These are phyloP conservation scores for Diorhabda elongata DNA, from an alignment of 1,140 invertebrate genomes.

Conservation along the genomic window DNA sequence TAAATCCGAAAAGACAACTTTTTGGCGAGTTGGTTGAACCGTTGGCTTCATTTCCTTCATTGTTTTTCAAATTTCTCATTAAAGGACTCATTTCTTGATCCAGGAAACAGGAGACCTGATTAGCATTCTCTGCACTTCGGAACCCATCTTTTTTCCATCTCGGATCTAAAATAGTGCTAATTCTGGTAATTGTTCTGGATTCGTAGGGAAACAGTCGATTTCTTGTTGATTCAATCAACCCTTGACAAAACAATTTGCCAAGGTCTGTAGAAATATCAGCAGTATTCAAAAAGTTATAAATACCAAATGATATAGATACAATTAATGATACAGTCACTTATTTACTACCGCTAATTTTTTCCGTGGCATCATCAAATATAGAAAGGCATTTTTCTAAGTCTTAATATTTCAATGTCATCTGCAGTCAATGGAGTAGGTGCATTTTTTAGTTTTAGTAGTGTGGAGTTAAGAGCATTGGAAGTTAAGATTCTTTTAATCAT, in stretches of 20 bases:
- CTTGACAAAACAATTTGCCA: constrained; percentile 13
- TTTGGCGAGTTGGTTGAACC: too few species aligned
- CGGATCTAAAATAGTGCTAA: constrained; percentile 21
- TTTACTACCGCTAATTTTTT: constrained; percentile 17
- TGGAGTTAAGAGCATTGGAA: constrained; percentile 15
- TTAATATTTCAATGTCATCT: constrained; percentile 18
- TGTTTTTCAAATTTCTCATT: too few species aligned
- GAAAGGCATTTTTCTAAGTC: constrained; percentile 11
- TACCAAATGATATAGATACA: constrained; percentile 20
- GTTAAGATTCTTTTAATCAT: constrained; percentile 19
- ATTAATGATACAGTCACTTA: constrained; percentile 22
- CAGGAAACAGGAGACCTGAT: too few species aligned
- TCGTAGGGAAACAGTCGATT: constrained; percentile 22
- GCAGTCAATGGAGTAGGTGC: constrained; percentile 15
- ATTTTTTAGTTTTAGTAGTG: constrained; percentile 17
- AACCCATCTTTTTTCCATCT: constrained; percentile 23
- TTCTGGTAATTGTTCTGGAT: constrained; percentile 16
- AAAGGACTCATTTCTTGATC: too few species aligned
- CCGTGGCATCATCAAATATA: constrained; percentile 21
- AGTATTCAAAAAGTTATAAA: constrained; percentile 15
- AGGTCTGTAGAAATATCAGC: background rate
- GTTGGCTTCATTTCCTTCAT: too few species aligned
- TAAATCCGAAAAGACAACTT: too few species aligned
- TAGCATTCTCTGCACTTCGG: constrained; percentile 11
- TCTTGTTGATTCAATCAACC: constrained; percentile 17